These are phyloP conservation scores for Sipha maydis DNA, from an alignment of 2,888 invertebrate genomes.

Conservation along the genomic window DNA sequence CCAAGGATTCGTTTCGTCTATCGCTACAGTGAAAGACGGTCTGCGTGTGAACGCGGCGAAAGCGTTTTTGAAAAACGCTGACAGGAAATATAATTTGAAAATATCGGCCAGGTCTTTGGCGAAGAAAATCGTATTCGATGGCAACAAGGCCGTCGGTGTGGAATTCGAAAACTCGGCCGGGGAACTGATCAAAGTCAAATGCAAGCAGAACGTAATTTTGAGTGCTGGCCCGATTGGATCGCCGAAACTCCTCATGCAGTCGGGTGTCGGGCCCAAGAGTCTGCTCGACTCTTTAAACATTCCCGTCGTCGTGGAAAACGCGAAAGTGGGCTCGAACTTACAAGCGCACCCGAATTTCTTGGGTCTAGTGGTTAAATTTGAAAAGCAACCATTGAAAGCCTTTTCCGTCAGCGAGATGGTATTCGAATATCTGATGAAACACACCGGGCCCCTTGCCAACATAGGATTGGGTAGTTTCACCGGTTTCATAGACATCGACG, in stretches of 20 bases:
- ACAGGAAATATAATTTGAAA: conserved; percentile 50
- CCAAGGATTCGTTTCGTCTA: conserved; percentile 64
- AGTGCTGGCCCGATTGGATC: conserved; percentile 75
- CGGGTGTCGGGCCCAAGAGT: conserved; percentile 73
- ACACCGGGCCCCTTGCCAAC: conserved; percentile 65
- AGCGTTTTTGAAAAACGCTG: conserved; percentile 47
- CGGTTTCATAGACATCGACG: conserved; percentile 71
- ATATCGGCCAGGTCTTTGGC: conserved; percentile 66
- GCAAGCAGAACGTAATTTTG: conserved; percentile 74
- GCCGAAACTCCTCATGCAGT: conserved; percentile 76
- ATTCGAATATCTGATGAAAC: conserved; percentile 69
- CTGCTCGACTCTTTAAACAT: conserved; percentile 69
- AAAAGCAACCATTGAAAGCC: conserved; percentile 65
- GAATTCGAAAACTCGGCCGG: conserved; percentile 72
- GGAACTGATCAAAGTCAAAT: conserved; percentile 73
- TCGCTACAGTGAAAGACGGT: conserved; percentile 65
- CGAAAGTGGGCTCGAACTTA: conserved; percentile 64
- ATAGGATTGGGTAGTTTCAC: conserved; percentile 67
- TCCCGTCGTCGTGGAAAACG: conserved; percentile 67
- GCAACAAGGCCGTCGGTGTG: conserved; percentile 76
- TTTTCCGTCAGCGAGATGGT: conserved; percentile 63
- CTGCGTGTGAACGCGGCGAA: conserved; percentile 69
- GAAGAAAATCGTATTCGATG: conserved; percentile 70
- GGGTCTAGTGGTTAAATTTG: conserved; percentile 62
- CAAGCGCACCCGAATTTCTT: conserved; percentile 64